Evolutionary conservation across 2,888 invertebrate species (phyloP), one percentile per base, ranked within the genome.

Genomic region (Leptopilina myrica): DNA sequence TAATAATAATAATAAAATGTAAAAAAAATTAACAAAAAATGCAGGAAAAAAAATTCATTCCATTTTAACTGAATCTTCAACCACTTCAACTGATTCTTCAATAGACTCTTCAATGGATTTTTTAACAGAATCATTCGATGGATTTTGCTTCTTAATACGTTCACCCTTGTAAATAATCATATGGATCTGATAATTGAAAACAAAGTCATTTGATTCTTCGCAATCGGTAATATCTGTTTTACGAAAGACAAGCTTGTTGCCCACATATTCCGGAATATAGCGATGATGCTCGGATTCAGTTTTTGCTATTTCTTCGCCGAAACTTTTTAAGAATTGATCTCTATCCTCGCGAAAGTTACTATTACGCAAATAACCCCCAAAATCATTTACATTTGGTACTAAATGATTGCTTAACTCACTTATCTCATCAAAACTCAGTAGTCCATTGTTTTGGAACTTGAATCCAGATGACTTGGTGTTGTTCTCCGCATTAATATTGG

Each of bases 121-220:
- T 49, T 49, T 49, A 11, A 49, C 49, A 49, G 49, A 49, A 49
- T 49, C 49, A 12, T 49, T 49, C 11, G 83, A 78, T 43, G 87
- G 76, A 78, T 85, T 84, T 12, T 79, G 76, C 15, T 76, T 84
- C 64, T 82, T 82, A 14, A 79, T 83, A 46, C 78, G 85, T 11
- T 65, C 83, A 20, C 81, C 80, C 64, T 93, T 93, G 86, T 95
- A 95, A 79, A 94, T 92, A 83, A 95, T 92, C 80, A 93, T 91
- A 92, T 94, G 94, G 85, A 95, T 94, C 7, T 81, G 80, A 81
- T 89, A 88, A 76, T 87, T 85, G 43, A 87, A 88, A 9, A 86
- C 77, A 65, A 88, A 88, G 15, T 78, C 67, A 8, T 76, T 85
- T 53, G 49, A 62, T 6, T 81, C 59, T 5, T 49, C 26, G 8